phyloP scores from a whole-genome alignment of 1,140 invertebrate species.

The Drosophila navojoa region DNA sequence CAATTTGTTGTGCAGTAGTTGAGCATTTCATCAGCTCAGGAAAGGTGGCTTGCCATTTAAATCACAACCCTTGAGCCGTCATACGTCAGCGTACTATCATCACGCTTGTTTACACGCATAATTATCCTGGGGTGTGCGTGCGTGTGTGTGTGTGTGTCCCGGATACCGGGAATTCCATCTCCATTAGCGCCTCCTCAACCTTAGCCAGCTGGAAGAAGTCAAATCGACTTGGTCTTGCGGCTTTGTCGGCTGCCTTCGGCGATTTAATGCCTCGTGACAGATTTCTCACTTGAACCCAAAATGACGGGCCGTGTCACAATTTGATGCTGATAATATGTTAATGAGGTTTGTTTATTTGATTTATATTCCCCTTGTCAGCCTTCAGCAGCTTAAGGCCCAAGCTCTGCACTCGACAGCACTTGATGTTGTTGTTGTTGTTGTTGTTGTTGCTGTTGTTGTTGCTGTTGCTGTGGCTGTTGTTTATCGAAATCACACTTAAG shows the following conservation, averaged over 20 bases:
- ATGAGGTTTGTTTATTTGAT: constrained; percentile 81
- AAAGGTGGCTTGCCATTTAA: constrained; percentile 18
- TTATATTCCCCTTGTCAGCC: constrained; percentile 67
- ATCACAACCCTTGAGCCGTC: constrained; percentile 62
- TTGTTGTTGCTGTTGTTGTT: too few species aligned
- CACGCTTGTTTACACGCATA: constrained; percentile 81
- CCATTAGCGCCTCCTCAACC: background rate
- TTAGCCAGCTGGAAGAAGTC: background rate
- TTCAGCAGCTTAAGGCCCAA: background rate
- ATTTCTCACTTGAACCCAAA: constrained; percentile 73
- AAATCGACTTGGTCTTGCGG: constrained; percentile 48
- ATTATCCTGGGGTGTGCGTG: constrained; percentile 40
- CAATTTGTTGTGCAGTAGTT: constrained; percentile 70
- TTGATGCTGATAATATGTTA: constrained; percentile 80
- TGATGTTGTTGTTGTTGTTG: too few species aligned
- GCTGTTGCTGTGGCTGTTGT: background rate
- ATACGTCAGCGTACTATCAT: constrained; percentile 79
- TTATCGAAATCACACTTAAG: constrained; percentile 31
- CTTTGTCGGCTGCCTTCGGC: constrained; percentile 41
- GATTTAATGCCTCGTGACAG: constrained; percentile 81
- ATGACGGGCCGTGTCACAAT: constrained; percentile 68
- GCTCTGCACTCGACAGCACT: background rate
- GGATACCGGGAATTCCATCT: constrained; percentile 60
- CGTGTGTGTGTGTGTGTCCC: constrained; percentile 36
- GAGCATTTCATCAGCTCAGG: constrained; percentile 43